These are phyloP conservation scores for Mycteria americana DNA, from an alignment of 2,797 vertebrate species.

Conservation along the genomic window DNA sequence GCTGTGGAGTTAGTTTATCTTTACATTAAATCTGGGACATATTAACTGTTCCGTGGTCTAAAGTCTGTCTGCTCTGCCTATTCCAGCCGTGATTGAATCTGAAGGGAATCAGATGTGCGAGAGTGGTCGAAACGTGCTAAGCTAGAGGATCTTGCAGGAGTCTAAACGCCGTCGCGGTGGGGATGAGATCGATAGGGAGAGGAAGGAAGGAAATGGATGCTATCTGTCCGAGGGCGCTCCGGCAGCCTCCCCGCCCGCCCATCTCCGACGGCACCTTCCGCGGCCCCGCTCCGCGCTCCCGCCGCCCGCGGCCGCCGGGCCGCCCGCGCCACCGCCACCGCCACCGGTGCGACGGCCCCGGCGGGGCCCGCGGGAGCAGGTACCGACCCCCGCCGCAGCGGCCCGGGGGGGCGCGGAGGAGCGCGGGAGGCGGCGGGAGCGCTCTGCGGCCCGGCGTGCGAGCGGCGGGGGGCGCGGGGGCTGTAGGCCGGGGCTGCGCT, in stretches of 20 bases:
- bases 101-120: conserved; percentile 65
- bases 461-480: neutral
- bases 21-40: conserved; percentile 58
- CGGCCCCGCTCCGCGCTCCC: neutral
- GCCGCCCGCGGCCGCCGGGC: neutral
- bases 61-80: conserved; percentile 14
- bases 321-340: neutral
- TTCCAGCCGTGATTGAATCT: conserved; percentile 19
- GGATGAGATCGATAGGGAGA: conserved; percentile 18
- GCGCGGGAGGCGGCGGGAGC: neutral
- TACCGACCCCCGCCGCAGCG: neutral
- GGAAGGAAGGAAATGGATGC: conserved; percentile 25
- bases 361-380: conserved; percentile 13
- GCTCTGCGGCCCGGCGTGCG: neutral
- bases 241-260: neutral
- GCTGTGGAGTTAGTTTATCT: conserved; percentile 39
- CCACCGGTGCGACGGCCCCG: neutral
- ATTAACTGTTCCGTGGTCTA: conserved; percentile 46
- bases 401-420: neutral
- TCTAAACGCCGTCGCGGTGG: neutral
- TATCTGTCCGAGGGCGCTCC: neutral
- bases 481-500: neutral
- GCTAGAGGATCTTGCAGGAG: conserved; percentile 1
- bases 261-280: conserved; percentile 11
- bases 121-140: conserved; percentile 52